A percentile compares a stretch with the other conserved stretches of the same genome.
Evolutionary conservation across 2,797 vertebrate species (phyloP).

Genomic region (Vireo griseus): DNA sequence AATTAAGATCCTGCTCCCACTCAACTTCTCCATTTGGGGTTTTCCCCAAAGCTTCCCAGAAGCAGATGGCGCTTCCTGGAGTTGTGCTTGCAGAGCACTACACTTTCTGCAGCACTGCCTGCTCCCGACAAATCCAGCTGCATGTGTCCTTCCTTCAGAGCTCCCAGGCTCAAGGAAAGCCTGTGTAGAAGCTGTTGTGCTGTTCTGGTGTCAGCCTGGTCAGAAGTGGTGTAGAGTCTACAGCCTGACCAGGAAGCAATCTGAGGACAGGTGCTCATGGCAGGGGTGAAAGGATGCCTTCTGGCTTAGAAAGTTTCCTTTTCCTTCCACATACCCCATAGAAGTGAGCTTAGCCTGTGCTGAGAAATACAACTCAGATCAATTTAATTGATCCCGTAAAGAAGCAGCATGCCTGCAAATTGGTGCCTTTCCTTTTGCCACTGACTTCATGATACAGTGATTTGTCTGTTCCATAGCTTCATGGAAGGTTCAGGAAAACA

Average conservation of each 20-base stretch:
- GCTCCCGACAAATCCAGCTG: accelerated
- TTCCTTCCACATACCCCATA: background rate
- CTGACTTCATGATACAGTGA: background rate
- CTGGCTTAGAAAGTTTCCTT: background rate
- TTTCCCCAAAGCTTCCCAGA: slow-evolving; percentile 60
- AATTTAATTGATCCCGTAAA: background rate
- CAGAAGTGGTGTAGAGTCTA: background rate
- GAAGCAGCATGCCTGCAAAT: background rate
- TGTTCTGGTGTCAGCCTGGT: background rate
- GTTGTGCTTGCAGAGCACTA: background rate
- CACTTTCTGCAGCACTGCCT: background rate
- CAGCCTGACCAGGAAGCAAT: background rate
- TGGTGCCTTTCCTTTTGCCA: background rate
- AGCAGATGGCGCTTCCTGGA: slow-evolving; percentile 33
- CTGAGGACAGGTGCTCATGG: background rate
- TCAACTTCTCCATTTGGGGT: slow-evolving; percentile 51
- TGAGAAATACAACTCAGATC: background rate
- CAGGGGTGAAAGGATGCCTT: background rate
- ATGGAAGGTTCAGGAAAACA: background rate
- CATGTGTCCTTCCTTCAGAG: background rate
- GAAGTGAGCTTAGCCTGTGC: background rate
- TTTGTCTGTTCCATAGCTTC: background rate
- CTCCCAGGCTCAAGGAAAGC: background rate
- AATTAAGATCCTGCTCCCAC: slow-evolving; percentile 43
- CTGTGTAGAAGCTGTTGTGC: background rate